Evolutionary conservation across 2,113 vertebrate genomes (phyloP), one percentile per base, ranked within the genome.

Genomic region (Centropus unirufus): DNA sequence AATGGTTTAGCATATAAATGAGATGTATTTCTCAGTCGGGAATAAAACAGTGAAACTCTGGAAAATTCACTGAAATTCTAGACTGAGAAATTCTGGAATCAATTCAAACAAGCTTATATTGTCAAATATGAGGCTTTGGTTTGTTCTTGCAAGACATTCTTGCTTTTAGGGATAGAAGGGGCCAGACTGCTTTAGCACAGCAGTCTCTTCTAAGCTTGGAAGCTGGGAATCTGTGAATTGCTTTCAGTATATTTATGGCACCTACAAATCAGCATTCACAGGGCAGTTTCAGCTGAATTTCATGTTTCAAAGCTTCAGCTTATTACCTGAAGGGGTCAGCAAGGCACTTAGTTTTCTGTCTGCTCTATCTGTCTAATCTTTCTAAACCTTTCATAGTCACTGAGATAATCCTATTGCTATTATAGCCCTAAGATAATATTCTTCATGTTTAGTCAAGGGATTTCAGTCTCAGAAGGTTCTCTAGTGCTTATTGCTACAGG

Each of bases 281-380:
- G 30, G 59, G 32, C 51, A 69, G n/a, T 77, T 83, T 54, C n/a
- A 70, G 42, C 55, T 80, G 23, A 86, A 92, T 67, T 74, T 63
- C 8, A 8, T 34, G 57, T 92, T 91, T 47, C 61, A 67, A 18
- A 69, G 17, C 57, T 96, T 94, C 83, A 83, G 12, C 24, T 32
- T 86, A 5, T 62, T 83, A 89, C 93, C 93, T 96, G 91, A 94
- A 96, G 95, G 89, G 89, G 91, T 92, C 91, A 96, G 91, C 87
- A 95, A 95, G 93, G 51, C 47, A 91, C 87, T 84, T 80, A 17
- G 68, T 80, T 95, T 96, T 88, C 63, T 62, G 14, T 54, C 55
- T 90, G 49, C 42, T 91, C 40, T 86, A 13, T 83, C 59, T 70
- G 58, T 83, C 44, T 57, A 8, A 89, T 84, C 47, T 89, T 42